Conservation (phyloP, 2,113 vertebrate species). For the rabbit (Oryctolagus cuniculus) region mOryCun1.1 NC_091453.1:99747001-99747500, state of each 20-base stretch:
- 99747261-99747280: not conserved
- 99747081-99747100: not conserved
- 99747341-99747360: not conserved
- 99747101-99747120: not conserved
- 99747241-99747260: not conserved
- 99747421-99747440: not conserved
- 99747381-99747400: not conserved
- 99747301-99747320: not conserved
- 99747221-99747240: not conserved
- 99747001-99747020: not conserved
- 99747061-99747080: not conserved
- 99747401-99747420: not conserved
- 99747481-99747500: not conserved
- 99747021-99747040: not conserved
- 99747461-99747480: not conserved
- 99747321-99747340: not conserved
- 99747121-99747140: not conserved
- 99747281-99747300: not conserved
- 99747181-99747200: not conserved
- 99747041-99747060: not conserved
- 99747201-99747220: not conserved
- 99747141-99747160: not conserved
- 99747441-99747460: not conserved
- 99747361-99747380: not conserved
- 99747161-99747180: not conserved